These are phyloP conservation scores for Lagocephalus sceleratus DNA, from an alignment of 2,797 vertebrate species.

Conservation along the genomic window DNA sequence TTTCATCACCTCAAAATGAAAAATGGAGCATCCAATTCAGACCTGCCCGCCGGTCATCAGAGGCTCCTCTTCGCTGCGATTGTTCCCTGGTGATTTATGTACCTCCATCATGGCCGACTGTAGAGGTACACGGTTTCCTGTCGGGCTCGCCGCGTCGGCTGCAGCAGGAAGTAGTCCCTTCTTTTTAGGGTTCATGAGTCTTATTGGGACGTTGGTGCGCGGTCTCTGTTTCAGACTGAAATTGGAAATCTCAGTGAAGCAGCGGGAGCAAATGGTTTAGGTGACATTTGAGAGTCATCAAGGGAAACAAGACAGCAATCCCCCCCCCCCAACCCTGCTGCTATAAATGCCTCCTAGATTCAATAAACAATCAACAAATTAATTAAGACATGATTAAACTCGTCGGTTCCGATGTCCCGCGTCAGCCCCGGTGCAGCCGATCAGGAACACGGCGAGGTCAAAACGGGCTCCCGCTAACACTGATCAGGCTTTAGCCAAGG, in stretches of 20 bases:
- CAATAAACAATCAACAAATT: slow-evolving; percentile 52
- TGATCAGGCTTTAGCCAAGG: slow-evolving; percentile 63
- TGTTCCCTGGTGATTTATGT: slow-evolving; percentile 13
- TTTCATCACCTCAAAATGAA: slow-evolving; percentile 77
- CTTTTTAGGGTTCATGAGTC: neutral
- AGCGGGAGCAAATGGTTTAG: slow-evolving; percentile 4
- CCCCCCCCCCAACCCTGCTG: slow-evolving; percentile 7
- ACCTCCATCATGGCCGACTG: slow-evolving; percentile 7
- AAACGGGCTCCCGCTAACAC: slow-evolving; percentile 73
- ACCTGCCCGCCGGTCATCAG: slow-evolving; percentile 64
- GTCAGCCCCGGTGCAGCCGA: slow-evolving; percentile 12
- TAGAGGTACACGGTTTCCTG: neutral
- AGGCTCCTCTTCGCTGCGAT: slow-evolving; percentile 43
- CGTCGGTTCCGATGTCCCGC: slow-evolving; percentile 21
- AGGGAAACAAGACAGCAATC: slow-evolving; percentile 19
- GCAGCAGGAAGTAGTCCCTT: neutral
- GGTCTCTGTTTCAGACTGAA: neutral
- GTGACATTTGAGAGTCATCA: slow-evolving; percentile 35
- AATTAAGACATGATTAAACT: slow-evolving; percentile 60
- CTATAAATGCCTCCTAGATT: slow-evolving; percentile 28
- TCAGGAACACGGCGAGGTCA: slow-evolving; percentile 69
- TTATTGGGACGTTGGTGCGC: neutral
- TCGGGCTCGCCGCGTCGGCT: too few species aligned
- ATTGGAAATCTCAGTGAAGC: slow-evolving; percentile 3
- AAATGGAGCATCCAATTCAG: slow-evolving; percentile 71